Base-by-base conservation (phyloP, 2,888 invertebrate genomes). In the Cinara cedri region DNA sequence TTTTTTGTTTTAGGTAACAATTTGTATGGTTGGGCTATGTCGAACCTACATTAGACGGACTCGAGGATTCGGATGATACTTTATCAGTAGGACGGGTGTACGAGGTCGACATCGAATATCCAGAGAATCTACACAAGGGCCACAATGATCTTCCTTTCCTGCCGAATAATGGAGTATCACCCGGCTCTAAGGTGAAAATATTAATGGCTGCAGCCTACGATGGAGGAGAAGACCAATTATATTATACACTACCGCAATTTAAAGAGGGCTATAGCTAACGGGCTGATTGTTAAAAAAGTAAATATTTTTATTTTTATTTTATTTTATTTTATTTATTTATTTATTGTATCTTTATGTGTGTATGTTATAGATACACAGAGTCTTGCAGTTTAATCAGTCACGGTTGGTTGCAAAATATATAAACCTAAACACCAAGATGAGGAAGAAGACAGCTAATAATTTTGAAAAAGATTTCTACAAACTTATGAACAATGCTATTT, bases 81-180 rank as follows among this genome's bases (percentile, higher is more conserved):
- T 60, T 81, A 42, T 83, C 83, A 74, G 81, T 81, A 1, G 11
- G 60, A 8, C 26, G n/a, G 81, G n/a, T n/a, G n/a, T n/a, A n/a
- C n/a, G n/a, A n/a, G n/a, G n/a, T n/a, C n/a, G n/a, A n/a, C n/a
- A n/a, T n/a, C n/a, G n/a, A n/a, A n/a, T n/a, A n/a, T n/a, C n/a
- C n/a, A n/a, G n/a, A n/a, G n/a, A n/a, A n/a, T 8, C 63, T 85
- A 44, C 85, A 85, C 81, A 83, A 85, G 78, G 6, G 34, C 3
- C 85, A 85, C 78, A 83, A 83, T 55, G 85, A 85, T 82, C 81
- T 85, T 11, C 84, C 84, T 3, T 84, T 85, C 81, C 84, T 84
- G 62, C 78, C 84, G 0, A 82, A 85, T 81, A 83, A 84, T 71
- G 74, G 68, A 55, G 78, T 13, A 26, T 82, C 83, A 4, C 81